phyloP scores from a whole-genome alignment of 2,113 vertebrate genomes.

The Ctenomys sociabilis region DNA sequence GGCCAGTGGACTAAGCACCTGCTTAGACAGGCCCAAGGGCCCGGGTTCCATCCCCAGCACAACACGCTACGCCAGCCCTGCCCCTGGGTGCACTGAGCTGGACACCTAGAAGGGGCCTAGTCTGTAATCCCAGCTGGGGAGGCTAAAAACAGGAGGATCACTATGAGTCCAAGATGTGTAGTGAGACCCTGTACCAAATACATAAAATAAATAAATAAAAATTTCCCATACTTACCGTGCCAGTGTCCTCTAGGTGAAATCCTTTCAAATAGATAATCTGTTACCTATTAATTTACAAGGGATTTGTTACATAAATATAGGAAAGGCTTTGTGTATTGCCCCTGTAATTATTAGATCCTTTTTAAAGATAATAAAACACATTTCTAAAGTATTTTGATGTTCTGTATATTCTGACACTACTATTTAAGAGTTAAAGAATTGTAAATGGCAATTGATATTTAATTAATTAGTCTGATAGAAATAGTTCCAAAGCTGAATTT shows the following conservation, averaged over 20 bases:
- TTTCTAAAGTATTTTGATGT: not conserved
- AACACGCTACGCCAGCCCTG: too few relatives aligned
- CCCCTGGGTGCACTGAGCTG: too few relatives aligned
- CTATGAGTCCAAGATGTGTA: too few relatives aligned
- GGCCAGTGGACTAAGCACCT: too few relatives aligned
- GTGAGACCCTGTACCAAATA: too few relatives aligned
- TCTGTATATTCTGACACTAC: not conserved
- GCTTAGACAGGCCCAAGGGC: too few relatives aligned
- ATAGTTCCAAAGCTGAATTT: conserved; percentile 30
- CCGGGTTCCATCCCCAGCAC: too few relatives aligned
- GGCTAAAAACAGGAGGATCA: too few relatives aligned
- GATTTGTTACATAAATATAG: conserved; percentile 12
- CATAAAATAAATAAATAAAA: not conserved
- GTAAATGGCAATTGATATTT: not conserved
- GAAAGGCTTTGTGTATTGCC: not conserved
- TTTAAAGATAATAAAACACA: not conserved
- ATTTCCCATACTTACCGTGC: not conserved
- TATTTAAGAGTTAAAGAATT: conserved; percentile 4
- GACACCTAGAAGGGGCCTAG: too few relatives aligned
- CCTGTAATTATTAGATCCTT: not conserved
- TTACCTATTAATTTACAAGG: not conserved
- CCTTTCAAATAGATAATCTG: not conserved
- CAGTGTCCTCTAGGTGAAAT: not conserved
- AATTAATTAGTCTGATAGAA: not conserved
- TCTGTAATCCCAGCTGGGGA: too few relatives aligned